Percentiles rank a stretch among this genome's conserved stretches.
These are phyloP conservation scores for Drosophila kanekoi DNA, from an alignment of 2,888 invertebrate species.

Conservation along the genomic window DNA sequence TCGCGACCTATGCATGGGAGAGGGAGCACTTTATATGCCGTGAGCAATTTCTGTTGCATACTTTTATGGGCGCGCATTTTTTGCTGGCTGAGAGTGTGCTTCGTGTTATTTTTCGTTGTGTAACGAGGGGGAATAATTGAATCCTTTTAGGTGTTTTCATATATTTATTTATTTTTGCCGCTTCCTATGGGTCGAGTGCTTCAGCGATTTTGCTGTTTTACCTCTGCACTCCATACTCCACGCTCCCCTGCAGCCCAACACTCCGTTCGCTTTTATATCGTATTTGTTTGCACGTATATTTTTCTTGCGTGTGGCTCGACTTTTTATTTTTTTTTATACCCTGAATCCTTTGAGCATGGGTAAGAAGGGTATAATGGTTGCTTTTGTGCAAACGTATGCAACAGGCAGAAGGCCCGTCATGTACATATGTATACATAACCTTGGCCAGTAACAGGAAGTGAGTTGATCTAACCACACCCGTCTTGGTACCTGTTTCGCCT, in stretches of 20 bases:
- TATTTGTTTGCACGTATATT: slow-evolving; percentile 58
- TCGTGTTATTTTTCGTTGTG: slow-evolving; percentile 66
- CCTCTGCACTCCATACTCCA: slow-evolving; percentile 1
- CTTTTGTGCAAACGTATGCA: too few species aligned
- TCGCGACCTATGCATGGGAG: background rate
- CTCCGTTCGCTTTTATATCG: slow-evolving; percentile 30
- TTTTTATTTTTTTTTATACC: slow-evolving; percentile 44
- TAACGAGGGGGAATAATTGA: slow-evolving; percentile 81
- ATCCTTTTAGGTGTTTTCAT: slow-evolving; percentile 81
- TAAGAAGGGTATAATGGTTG: too few species aligned
- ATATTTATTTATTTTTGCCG: slow-evolving; percentile 65
- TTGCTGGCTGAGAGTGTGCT: slow-evolving; percentile 36
- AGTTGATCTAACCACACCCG: too few species aligned
- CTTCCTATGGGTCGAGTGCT: slow-evolving; percentile 60
- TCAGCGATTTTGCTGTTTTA: slow-evolving; percentile 48
- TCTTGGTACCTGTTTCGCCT: too few species aligned
- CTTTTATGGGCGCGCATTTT: slow-evolving; percentile 72
- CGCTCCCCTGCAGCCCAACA: background rate
- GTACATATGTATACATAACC: too few species aligned
- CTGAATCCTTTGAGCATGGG: too few species aligned
- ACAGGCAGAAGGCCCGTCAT: too few species aligned
- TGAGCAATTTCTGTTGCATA: slow-evolving; percentile 79
- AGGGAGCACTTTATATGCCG: slow-evolving; percentile 73
- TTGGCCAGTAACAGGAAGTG: too few species aligned
- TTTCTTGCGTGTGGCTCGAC: slow-evolving; percentile 58